These are phyloP conservation scores for Cliona cf. orientalis DNA, from an alignment of 37 sponge, comb jelly and placozoan genomes.

Conservation along the genomic window DNA sequence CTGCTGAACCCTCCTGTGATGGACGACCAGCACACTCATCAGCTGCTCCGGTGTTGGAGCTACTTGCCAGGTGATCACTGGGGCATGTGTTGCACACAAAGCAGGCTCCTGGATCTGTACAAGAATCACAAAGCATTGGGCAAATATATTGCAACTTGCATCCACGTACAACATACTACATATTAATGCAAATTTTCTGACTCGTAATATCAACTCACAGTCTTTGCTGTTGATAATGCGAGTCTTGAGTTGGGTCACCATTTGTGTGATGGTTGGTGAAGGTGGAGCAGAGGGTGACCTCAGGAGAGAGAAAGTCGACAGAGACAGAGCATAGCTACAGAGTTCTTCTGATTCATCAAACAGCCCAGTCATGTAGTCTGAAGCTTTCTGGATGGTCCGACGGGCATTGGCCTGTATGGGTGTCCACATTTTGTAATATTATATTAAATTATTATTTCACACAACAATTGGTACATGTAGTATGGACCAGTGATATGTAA, in stretches of 20 bases:
- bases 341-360: neutral
- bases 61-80: neutral
- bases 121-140: neutral
- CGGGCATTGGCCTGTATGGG: neutral
- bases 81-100: constrained; percentile 61
- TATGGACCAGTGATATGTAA: neutral
- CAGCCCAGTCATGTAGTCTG: neutral
- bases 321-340: constrained; percentile 42
- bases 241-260: neutral
- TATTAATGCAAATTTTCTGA: no score
- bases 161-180: no score
- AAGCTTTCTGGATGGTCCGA: constrained; percentile 11
- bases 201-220: no score
- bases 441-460: neutral
- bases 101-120: constrained; percentile 51
- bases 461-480: neutral
- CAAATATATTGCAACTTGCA: no score
- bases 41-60: neutral
- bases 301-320: constrained; percentile 21
- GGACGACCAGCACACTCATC: constrained; percentile 27
- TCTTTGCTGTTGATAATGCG: constrained; percentile 11
- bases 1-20: constrained; percentile 30
- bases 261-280: no score
- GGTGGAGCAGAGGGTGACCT: neutral
- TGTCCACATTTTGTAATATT: neutral